Evolutionary conservation across 2,888 invertebrate genomes (phyloP), one percentile per base, ranked within the genome.

Genomic region (Mesorhabditis spiculigera): DNA sequence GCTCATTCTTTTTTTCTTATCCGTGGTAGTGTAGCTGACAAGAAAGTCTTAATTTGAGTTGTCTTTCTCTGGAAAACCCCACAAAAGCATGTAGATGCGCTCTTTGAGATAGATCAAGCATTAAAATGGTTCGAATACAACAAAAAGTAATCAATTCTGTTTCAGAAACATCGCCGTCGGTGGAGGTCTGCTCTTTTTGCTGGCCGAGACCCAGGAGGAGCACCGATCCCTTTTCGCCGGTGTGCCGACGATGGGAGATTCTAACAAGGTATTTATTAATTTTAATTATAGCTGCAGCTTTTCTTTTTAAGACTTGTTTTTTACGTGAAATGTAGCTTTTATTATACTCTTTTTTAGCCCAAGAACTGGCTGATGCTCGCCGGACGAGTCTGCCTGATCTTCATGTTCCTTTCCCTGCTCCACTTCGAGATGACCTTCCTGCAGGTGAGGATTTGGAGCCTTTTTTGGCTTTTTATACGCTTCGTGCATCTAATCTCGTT

Each of bases 341-440:
- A 50, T n/a, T 50, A 13, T 50, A 50, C n/a, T 43, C 13, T 61
- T 41, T 64, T 64, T 10, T 69, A 93, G 86, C 97, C 95, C 69
- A 96, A 96, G 89, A 94, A 93, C 82, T 94, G 95, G 87, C 90
- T 98, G 86, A 95, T 97, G 89, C 90, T 99, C 50, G 93, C 94
- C 69, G 98, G 98, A 58, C 91, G 98, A 80, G 91, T 97, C 78
- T 90, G 98, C 69, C 90, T 99, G 71, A 95, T 97, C 43, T 95
- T 98, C 88, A 99, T 99, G 98, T 98, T 98, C 87, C 91, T 96
- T 85, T 97, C 97, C 8, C 89, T 98, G 69, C 91, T 98, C 76
- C 91, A 95, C 85, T 93, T 97, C 86, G 97, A 98, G 87, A 88
- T 93, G 74, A 92, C 92, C 65, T 91, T 95, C 87, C 87, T 94